A percentile compares a stretch with the other conserved stretches of the same genome.
These are phyloP conservation scores for Tragelaphus eurycerus DNA, from an alignment of 2,797 vertebrate species.

Conservation along the genomic window DNA sequence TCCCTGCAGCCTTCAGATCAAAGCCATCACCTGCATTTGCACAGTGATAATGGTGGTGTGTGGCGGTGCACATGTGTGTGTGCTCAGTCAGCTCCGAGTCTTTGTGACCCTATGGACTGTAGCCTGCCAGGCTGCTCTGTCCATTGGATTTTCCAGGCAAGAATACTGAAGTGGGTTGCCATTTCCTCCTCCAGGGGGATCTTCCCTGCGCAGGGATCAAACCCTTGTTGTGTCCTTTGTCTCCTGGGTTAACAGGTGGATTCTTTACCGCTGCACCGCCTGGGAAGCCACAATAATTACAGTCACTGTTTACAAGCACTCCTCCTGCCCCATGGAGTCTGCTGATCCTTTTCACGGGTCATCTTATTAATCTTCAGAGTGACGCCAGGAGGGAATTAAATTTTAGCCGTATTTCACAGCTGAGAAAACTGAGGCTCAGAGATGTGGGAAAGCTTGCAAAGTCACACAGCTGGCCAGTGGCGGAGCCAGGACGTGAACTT, in stretches of 20 bases:
- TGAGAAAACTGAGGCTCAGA: neutral
- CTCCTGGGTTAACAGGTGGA: neutral
- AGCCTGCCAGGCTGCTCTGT: neutral
- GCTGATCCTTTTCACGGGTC: neutral
- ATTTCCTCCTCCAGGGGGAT: neutral
- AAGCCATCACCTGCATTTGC: neutral
- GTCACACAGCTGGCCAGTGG: neutral
- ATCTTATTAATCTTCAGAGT: neutral
- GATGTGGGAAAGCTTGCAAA: neutral
- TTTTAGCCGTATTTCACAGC: neutral
- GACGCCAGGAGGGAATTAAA: neutral
- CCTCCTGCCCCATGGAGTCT: neutral
- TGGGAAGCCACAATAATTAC: neutral
- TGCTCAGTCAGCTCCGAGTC: neutral
- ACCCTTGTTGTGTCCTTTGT: neutral
- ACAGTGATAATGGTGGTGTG: neutral
- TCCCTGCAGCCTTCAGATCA: neutral
- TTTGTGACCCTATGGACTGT: neutral
- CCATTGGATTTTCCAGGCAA: neutral
- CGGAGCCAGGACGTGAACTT: neutral
- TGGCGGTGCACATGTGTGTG: neutral
- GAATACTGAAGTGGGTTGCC: neutral
- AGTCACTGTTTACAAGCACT: neutral
- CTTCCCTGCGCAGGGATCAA: neutral
- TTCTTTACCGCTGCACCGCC: neutral